Evolutionary conservation across 2,797 vertebrate species (phyloP).

Genomic region (Manis pentadactyla): DNA sequence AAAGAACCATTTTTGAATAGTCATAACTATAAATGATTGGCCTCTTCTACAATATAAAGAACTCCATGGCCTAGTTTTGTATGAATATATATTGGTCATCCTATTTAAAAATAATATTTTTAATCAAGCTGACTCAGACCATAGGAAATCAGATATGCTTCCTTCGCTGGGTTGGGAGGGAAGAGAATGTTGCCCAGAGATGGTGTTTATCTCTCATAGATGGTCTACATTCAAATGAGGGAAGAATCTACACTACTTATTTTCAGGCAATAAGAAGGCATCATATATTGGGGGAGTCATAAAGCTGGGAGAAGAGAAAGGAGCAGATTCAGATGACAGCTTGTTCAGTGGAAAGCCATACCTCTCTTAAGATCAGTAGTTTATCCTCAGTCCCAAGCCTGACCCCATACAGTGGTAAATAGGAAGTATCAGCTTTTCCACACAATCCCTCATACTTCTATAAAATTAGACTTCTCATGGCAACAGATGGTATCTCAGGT

Average conservation of each 20-base stretch:
- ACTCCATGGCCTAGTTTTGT: neutral
- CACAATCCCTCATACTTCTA: neutral
- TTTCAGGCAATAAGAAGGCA: neutral
- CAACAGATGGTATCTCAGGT: slow-evolving; percentile 16
- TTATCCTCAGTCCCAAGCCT: neutral
- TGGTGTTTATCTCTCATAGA: neutral
- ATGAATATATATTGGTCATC: neutral
- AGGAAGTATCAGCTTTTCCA: neutral
- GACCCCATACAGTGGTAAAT: neutral
- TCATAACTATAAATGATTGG: neutral
- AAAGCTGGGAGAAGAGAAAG: neutral
- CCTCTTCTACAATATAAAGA: neutral
- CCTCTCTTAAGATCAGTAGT: neutral
- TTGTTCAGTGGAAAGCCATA: neutral
- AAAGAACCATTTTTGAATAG: slow-evolving; percentile 2
- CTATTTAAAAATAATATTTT: slow-evolving; percentile 15
- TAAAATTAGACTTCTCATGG: slow-evolving; percentile 23
- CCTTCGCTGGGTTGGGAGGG: neutral
- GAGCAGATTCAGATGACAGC: neutral
- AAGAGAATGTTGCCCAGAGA: neutral
- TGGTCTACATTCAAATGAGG: neutral
- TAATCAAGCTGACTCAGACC: neutral
- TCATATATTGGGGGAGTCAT: neutral
- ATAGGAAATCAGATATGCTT: neutral
- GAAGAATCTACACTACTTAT: neutral